Evolutionary conservation across 2,113 vertebrate species (phyloP).

Genomic region (Ochotona princeps): DNA sequence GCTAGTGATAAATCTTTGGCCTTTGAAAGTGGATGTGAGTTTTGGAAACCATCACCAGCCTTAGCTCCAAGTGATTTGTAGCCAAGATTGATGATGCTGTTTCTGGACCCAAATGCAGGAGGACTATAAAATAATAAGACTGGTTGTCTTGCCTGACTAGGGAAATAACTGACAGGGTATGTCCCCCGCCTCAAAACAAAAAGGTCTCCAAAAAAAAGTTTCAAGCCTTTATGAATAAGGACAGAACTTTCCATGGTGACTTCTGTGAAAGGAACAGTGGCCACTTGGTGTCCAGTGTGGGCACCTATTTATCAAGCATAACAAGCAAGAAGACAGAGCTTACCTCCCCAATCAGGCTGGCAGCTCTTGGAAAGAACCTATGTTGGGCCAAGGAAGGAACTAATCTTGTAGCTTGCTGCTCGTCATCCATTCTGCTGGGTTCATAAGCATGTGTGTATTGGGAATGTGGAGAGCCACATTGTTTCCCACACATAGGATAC

Average conservation of each 20-base stretch:
- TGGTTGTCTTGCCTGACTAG: slow-evolving; percentile 60
- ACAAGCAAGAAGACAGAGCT: too few species aligned
- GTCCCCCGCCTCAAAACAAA: background rate
- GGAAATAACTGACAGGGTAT: slow-evolving; percentile 55
- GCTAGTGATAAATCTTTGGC: slow-evolving; percentile 76
- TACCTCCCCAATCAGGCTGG: background rate
- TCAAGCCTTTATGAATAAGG: slow-evolving; percentile 19
- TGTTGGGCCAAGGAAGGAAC: background rate
- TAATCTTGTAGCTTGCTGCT: too few species aligned
- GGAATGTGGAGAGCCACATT: too few species aligned
- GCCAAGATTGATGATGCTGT: slow-evolving; percentile 73
- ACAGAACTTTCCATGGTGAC: background rate
- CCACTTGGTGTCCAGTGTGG: background rate
- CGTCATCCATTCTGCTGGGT: background rate
- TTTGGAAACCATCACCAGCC: slow-evolving; percentile 71
- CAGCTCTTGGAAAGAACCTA: background rate
- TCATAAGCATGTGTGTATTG: too few species aligned
- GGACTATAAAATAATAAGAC: slow-evolving; percentile 70
- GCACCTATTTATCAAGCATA: background rate
- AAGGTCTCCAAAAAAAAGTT: background rate
- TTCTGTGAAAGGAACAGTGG: background rate
- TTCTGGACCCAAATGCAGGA: slow-evolving; percentile 60
- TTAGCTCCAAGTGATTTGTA: slow-evolving; percentile 69
- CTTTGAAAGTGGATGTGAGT: slow-evolving; percentile 79
- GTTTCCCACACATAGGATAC: too few species aligned